Conservation (phyloP, 2,113 vertebrate genomes). For the Mustelus asterias region DNA sequence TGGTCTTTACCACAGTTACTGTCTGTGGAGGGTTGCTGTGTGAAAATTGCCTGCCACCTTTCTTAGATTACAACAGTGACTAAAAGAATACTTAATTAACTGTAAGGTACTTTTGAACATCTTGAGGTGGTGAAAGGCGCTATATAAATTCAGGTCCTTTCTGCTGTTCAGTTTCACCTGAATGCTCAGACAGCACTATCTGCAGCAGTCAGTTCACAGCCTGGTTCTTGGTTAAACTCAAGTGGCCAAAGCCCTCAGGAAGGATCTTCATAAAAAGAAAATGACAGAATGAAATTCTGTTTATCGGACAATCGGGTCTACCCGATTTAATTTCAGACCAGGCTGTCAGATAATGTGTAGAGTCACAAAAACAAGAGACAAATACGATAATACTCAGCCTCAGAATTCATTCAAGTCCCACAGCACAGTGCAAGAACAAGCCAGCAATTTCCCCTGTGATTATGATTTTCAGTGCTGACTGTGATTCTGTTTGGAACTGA, state of each 20-base stretch:
- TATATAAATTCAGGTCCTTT: background rate
- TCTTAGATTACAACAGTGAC: background rate
- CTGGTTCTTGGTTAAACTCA: background rate
- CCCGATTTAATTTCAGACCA: constrained; percentile 19
- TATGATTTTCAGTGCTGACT: background rate
- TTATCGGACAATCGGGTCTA: background rate
- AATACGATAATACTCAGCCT: background rate
- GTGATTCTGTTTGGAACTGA: background rate
- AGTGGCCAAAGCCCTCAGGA: background rate
- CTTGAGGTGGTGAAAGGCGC: background rate
- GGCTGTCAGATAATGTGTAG: constrained; percentile 21
- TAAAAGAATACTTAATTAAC: background rate
- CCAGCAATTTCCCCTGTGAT: background rate
- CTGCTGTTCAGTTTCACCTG: background rate
- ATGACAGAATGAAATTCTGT: constrained; percentile 10
- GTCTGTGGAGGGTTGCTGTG: background rate
- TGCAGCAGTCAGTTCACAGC: background rate
- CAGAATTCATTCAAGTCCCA: background rate
- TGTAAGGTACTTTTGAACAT: background rate
- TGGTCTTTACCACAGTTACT: background rate
- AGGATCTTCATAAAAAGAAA: background rate
- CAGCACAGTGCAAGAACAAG: background rate
- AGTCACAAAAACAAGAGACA: constrained; percentile 26
- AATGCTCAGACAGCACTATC: background rate
- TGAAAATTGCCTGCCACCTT: background rate